Conservation (phyloP, 2,797 vertebrate genomes). For the Sus cebifrons region DNA sequence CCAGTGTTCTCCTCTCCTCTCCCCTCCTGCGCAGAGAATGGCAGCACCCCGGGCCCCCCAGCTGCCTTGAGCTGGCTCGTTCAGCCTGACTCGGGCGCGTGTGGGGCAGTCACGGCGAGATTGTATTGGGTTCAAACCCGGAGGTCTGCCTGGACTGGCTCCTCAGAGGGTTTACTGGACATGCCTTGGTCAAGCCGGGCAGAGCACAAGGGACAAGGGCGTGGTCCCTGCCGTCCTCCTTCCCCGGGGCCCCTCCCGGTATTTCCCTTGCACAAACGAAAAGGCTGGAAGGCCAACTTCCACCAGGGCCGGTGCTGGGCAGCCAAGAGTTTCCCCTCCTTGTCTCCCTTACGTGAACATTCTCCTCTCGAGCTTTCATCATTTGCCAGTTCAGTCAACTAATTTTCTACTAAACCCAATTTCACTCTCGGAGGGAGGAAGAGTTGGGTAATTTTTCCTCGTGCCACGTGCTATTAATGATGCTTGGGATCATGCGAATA, state of each 20-base stretch:
- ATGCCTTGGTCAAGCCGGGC: background rate
- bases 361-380: constrained; percentile 87
- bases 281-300: background rate
- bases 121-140: background rate
- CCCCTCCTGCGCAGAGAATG: background rate
- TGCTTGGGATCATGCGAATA: constrained; percentile 90
- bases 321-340: background rate
- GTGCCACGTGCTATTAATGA: constrained; percentile 89
- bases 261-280: background rate
- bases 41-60: rapidly evolving
- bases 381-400: constrained; percentile 91
- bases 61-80: background rate
- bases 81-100: background rate
- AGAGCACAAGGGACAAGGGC: rapidly evolving
- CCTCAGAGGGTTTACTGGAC: background rate
- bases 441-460: constrained; percentile 87
- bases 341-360: constrained; percentile 82
- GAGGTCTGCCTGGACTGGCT: background rate
- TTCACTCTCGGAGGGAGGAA: constrained; percentile 91
- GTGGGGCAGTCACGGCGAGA: background rate
- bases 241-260: background rate
- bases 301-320: constrained; percentile 52
- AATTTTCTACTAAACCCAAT: constrained; percentile 91
- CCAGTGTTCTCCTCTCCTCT: background rate
- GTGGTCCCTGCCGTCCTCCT: rapidly evolving